Percentiles rank a stretch among this genome's conserved stretches.
Evolutionary conservation across 2,113 vertebrate genomes (phyloP).

Genomic region (Chaetodon auriga): DNA sequence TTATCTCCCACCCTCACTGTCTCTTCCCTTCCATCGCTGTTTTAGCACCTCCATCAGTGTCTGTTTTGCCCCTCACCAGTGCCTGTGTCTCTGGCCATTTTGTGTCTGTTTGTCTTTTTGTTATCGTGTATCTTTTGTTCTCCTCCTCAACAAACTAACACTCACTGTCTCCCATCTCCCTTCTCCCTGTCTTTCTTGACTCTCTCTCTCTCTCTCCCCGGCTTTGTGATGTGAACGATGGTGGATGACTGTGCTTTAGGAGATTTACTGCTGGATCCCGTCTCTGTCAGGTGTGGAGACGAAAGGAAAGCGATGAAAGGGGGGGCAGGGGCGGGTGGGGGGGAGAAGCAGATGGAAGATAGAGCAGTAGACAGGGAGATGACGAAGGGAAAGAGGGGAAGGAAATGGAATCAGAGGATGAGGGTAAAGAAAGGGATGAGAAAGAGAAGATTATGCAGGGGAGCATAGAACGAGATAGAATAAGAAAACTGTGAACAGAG

Average conservation of each 20-base stretch:
- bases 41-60: constrained; percentile 68
- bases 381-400: constrained; percentile 47
- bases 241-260: constrained; percentile 78
- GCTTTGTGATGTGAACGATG: constrained; percentile 68
- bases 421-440: constrained; percentile 62
- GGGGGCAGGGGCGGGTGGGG: background rate
- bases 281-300: constrained; percentile 78
- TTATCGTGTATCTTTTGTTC: constrained; percentile 70
- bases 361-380: constrained; percentile 66
- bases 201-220: constrained; percentile 17
- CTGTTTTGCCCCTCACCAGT: constrained; percentile 44
- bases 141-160: constrained; percentile 52
- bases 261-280: constrained; percentile 80
- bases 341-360: constrained; percentile 69
- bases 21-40: constrained; percentile 64
- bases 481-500: constrained; percentile 42
- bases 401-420: constrained; percentile 61
- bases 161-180: constrained; percentile 35
- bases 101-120: constrained; percentile 72
- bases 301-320: constrained; percentile 64
- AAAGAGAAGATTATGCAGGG: constrained; percentile 57
- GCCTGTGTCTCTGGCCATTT: constrained; percentile 62
- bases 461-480: constrained; percentile 26
- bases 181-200: constrained; percentile 24
- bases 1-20: constrained; percentile 55